Conservation (phyloP, 2,888 invertebrate genomes). For the Acanthosepion lycidas region DNA sequence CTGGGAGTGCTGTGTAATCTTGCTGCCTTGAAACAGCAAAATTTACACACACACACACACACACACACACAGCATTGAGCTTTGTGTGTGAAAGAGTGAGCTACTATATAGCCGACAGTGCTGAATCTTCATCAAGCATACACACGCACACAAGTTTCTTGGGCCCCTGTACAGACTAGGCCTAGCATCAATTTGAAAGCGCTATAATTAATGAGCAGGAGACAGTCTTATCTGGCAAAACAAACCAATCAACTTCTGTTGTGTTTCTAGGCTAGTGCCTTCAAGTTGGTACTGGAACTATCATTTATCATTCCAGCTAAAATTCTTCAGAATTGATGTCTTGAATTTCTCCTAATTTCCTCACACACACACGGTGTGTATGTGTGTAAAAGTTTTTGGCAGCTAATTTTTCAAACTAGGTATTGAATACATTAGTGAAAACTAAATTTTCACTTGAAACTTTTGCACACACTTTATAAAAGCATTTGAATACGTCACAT, state of each 20-base stretch:
- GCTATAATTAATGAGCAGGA: conserved; percentile 12
- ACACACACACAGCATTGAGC: not conserved
- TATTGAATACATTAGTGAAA: no score
- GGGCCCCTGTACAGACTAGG: not conserved
- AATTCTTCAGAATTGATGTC: not conserved
- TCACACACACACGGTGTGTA: no score
- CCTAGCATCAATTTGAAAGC: not conserved
- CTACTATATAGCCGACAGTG: not conserved
- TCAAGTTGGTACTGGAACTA: not conserved
- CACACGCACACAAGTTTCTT: not conserved
- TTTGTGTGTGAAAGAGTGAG: no score
- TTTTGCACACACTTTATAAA: no score
- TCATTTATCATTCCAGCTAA: not conserved
- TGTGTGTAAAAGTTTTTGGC: no score
- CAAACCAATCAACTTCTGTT: not conserved
- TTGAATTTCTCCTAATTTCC: not conserved
- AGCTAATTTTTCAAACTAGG: no score
- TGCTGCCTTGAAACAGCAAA: no score
- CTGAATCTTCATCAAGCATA: not conserved
- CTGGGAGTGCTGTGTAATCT: no score
- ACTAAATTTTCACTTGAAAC: no score
- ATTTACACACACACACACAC: no score
- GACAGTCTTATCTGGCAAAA: conserved; percentile 33
- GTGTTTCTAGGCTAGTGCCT: not conserved
- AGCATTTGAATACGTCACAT: no score